Conservation (phyloP, 2,113 vertebrate species). For the Pterocles gutturalis region DNA sequence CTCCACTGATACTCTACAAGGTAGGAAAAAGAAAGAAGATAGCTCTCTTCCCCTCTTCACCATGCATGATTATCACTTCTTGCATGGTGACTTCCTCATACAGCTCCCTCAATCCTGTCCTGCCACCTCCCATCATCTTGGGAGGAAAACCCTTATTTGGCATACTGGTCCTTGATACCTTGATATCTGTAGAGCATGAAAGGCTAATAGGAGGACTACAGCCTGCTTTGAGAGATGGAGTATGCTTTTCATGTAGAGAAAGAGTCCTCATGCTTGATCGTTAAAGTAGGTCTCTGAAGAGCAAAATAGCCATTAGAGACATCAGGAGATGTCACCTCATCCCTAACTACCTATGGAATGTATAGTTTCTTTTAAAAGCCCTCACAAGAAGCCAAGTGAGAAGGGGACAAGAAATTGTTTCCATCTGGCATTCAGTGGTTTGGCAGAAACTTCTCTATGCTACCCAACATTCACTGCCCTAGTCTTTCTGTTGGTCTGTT, state of each 20-base stretch:
- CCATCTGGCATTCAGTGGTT: conserved; percentile 46
- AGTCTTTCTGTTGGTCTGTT: background rate
- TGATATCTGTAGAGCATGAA: conserved; percentile 38
- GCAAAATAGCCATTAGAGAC: background rate
- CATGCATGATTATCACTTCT: conserved; percentile 10
- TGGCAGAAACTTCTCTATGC: background rate
- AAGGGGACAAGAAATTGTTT: conserved; percentile 45
- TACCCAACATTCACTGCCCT: background rate
- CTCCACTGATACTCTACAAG: conserved; percentile 69
- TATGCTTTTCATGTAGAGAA: conserved; percentile 21
- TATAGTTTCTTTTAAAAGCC: conserved; percentile 27
- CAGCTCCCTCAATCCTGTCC: background rate
- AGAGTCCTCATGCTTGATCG: conserved; percentile 31
- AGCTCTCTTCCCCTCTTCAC: background rate
- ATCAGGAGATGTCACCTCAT: conserved; percentile 60
- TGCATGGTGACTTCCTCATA: conserved; percentile 22
- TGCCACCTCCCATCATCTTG: background rate
- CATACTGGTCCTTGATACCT: background rate
- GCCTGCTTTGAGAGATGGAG: conserved; percentile 22
- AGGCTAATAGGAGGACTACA: background rate
- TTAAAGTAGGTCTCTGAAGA: conserved; percentile 32
- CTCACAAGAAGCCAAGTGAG: conserved; percentile 46
- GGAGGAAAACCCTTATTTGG: conserved; percentile 2
- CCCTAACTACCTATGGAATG: background rate
- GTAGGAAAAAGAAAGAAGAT: conserved; percentile 45